phyloP scores from a whole-genome alignment of 2,888 invertebrate species.

The Aphidoletes aphidimyza region DNA sequence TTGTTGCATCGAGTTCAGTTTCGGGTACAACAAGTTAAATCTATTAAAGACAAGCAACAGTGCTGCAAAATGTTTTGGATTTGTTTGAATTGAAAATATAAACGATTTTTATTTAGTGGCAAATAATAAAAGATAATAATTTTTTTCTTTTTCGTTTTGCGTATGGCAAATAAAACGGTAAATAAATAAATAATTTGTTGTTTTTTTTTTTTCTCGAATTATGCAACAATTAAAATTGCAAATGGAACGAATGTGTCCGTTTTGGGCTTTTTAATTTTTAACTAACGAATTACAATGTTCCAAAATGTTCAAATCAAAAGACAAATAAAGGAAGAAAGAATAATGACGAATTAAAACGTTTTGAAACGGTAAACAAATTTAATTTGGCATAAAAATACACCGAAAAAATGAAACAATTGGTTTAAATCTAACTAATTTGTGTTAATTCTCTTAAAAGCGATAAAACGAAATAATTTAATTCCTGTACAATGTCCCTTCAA shows the following conservation, averaged over 20 bases:
- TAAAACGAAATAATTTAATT: not conserved
- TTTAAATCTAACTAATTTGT: not conserved
- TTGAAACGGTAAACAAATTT: too few relatives aligned
- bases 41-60: constrained; percentile 18
- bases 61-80: constrained; percentile 36
- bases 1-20: constrained; percentile 35
- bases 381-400: too few relatives aligned
- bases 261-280: too few relatives aligned
- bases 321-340: too few relatives aligned
- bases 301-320: too few relatives aligned
- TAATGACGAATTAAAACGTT: too few relatives aligned
- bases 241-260: not conserved
- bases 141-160: too few relatives aligned
- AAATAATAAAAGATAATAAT: constrained; percentile 16
- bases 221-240: not conserved
- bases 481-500: too few relatives aligned
- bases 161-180: constrained; percentile 42
- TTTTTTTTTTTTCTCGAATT: not conserved
- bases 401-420: too few relatives aligned
- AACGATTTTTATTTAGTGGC: not conserved
- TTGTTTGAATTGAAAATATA: constrained; percentile 44
- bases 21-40: constrained; percentile 53
- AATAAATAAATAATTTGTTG: too few relatives aligned
- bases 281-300: too few relatives aligned
- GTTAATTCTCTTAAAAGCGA: not conserved